phyloP scores from a whole-genome alignment of 2,113 vertebrate species.

The Recurvirostra avosetta region DNA sequence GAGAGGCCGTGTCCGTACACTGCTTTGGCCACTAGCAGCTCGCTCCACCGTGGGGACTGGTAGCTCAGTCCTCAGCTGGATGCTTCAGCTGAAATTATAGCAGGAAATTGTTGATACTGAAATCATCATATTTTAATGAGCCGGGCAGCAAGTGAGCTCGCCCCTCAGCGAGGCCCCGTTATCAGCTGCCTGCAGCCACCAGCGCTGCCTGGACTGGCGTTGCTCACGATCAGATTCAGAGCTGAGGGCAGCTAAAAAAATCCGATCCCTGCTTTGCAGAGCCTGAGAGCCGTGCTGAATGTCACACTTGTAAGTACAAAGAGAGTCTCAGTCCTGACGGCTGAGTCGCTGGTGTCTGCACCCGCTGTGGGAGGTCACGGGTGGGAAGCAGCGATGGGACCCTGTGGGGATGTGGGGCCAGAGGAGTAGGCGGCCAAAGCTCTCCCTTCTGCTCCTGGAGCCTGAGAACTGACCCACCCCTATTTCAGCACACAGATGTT shows the following conservation, averaged over 20 bases:
- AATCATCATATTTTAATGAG: neutral
- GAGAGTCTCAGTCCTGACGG: neutral
- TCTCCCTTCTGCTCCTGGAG: neutral
- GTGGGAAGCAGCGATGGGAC: neutral
- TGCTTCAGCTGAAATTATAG: neutral
- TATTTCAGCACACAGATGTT: neutral
- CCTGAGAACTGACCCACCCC: neutral
- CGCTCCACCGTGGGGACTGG: rapidly evolving
- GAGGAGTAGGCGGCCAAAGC: rapidly evolving
- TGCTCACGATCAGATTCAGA: neutral
- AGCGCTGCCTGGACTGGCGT: no score
- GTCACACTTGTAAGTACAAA: rapidly evolving
- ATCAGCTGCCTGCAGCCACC: neutral
- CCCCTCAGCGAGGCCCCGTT: neutral
- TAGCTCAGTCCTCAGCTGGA: neutral
- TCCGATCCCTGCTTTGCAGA: rapidly evolving
- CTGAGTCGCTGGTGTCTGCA: neutral
- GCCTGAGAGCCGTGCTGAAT: rapidly evolving
- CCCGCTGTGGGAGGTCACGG: rapidly evolving
- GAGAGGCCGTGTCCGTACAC: rapidly evolving
- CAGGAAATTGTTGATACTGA: neutral
- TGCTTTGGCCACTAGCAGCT: neutral
- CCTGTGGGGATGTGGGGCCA: neutral
- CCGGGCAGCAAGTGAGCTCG: rapidly evolving
- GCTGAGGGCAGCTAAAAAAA: neutral